Conservation (phyloP, 2,113 vertebrate species). For the Hemicordylus capensis region DNA sequence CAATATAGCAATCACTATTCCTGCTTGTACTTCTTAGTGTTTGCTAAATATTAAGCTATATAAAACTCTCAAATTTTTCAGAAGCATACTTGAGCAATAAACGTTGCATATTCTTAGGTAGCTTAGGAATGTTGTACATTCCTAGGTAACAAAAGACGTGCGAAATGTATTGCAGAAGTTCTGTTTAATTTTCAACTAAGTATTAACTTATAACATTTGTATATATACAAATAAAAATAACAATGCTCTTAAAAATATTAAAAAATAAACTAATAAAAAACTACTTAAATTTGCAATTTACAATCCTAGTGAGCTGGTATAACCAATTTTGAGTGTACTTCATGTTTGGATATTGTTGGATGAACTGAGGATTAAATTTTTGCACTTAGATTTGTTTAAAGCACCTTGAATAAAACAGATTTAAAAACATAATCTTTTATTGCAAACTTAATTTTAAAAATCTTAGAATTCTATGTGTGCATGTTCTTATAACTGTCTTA, state of each 20-base stretch:
- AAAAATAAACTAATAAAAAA: background rate
- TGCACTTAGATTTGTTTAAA: too few relatives aligned
- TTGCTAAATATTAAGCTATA: background rate
- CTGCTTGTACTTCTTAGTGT: background rate
- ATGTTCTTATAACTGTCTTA: conserved; percentile 54
- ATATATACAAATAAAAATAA: background rate
- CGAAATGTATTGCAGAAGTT: background rate
- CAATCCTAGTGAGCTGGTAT: background rate
- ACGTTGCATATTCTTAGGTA: too few relatives aligned
- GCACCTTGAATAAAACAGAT: too few relatives aligned
- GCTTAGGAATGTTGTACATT: background rate
- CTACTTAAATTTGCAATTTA: background rate
- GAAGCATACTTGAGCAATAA: background rate
- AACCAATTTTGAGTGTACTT: background rate
- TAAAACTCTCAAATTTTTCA: too few relatives aligned
- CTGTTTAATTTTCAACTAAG: background rate
- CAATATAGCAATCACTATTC: background rate
- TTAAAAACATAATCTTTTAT: too few relatives aligned
- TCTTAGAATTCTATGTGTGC: conserved; percentile 50
- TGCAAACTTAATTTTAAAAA: conserved; percentile 63
- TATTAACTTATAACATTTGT: background rate
- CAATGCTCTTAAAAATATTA: background rate
- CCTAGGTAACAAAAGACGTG: background rate
- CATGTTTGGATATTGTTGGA: too few relatives aligned
- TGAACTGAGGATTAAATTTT: background rate